Evolutionary conservation across 1,140 invertebrate genomes (phyloP).

Genomic region (Saccostrea glomerata): DNA sequence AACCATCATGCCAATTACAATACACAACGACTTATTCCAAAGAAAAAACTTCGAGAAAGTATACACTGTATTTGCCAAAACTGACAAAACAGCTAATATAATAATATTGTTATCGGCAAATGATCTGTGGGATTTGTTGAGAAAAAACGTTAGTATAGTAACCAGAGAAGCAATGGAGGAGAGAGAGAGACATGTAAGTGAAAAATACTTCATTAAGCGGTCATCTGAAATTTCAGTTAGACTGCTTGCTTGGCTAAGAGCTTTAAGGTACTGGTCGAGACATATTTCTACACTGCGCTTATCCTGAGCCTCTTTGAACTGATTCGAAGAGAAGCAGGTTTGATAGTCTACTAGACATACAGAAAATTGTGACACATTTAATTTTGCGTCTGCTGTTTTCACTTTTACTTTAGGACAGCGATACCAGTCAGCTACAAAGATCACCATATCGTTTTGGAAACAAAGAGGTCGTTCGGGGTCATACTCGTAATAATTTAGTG

Average conservation of each 20-base stretch:
- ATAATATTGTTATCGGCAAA: not conserved
- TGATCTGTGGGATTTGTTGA: not conserved
- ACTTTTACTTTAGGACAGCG: no score
- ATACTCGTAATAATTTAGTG: not conserved
- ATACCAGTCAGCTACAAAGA: not conserved
- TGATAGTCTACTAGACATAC: not conserved
- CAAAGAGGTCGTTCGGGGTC: not conserved
- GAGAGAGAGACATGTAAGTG: not conserved
- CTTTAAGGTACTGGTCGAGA: no score
- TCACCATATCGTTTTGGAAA: not conserved
- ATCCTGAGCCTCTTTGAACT: not conserved
- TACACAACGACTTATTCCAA: not conserved
- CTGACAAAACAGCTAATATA: not conserved
- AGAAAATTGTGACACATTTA: not conserved
- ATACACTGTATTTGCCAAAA: no score
- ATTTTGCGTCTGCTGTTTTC: no score
- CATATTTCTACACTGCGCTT: not conserved
- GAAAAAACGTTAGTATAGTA: not conserved
- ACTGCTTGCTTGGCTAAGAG: no score
- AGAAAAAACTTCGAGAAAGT: not conserved
- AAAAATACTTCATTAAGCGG: not conserved
- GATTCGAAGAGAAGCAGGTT: not conserved
- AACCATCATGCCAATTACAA: not conserved
- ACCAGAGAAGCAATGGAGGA: not conserved
- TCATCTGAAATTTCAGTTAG: not conserved